A percentile compares a stretch with the other conserved stretches of the same genome.
phyloP scores from a whole-genome alignment of 2,797 vertebrate species.

The Betta splendens region DNA sequence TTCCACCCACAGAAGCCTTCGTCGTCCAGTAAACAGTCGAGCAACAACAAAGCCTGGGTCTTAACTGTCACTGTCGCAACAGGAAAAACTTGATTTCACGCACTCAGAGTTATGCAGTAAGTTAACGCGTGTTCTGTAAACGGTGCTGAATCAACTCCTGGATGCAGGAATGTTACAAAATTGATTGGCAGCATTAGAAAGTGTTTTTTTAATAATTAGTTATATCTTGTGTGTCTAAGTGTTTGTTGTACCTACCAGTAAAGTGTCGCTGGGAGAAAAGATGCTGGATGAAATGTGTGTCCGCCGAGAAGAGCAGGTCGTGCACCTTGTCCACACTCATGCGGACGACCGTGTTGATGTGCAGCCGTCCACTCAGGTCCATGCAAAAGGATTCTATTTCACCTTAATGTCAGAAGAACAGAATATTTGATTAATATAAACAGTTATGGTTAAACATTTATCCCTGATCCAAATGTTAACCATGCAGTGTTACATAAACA shows the following conservation, averaged over 20 bases:
- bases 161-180: background rate
- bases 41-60: slow-evolving; percentile 5
- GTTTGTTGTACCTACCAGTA: slow-evolving; percentile 78
- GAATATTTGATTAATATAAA: too few relatives aligned
- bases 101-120: slow-evolving; percentile 19
- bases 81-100: slow-evolving; percentile 60
- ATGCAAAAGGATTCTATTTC: slow-evolving; percentile 88
- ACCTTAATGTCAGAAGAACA: slow-evolving; percentile 52
- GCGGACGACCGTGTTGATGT: slow-evolving; percentile 85
- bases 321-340: slow-evolving; percentile 89
- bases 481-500: background rate
- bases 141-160: background rate
- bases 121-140: slow-evolving; percentile 35
- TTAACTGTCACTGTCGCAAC: slow-evolving; percentile 36
- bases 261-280: slow-evolving; percentile 89
- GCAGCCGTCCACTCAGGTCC: slow-evolving; percentile 84
- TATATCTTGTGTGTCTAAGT: too few relatives aligned
- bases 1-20: background rate
- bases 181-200: background rate
- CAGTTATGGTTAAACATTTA: background rate
- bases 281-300: slow-evolving; percentile 88
- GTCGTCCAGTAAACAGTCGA: slow-evolving; percentile 4
- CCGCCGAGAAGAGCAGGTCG: slow-evolving; percentile 89
- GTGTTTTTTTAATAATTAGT: background rate
- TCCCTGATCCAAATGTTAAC: background rate